Conservation (phyloP, 2,113 vertebrate species). For the Odocoileus virginianus region DNA sequence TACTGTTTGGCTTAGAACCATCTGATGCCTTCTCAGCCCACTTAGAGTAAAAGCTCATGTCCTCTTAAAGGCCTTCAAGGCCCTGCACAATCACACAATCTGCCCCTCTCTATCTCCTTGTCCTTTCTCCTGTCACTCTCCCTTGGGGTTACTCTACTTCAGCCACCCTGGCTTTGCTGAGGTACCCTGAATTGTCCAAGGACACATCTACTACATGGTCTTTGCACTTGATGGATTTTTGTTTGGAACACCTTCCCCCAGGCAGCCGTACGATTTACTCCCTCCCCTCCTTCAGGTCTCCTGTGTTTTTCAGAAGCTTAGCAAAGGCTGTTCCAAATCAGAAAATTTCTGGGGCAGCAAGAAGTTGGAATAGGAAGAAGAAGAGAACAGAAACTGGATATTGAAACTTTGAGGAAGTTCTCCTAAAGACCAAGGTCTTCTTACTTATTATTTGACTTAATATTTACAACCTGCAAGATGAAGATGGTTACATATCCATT, state of each 20-base stretch:
- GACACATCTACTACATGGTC: background rate
- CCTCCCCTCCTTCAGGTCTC: background rate
- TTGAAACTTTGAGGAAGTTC: conserved; percentile 9
- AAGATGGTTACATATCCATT: background rate
- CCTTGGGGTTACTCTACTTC: background rate
- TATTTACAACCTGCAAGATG: background rate
- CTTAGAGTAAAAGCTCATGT: background rate
- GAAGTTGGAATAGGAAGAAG: background rate
- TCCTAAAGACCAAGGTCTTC: background rate
- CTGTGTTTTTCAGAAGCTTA: background rate
- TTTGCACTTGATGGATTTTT: background rate
- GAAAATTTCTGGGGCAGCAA: background rate
- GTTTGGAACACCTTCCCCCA: background rate
- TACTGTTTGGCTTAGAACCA: background rate
- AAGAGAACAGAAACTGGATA: background rate
- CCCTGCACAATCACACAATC: background rate
- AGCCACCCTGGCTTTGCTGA: background rate
- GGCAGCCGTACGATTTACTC: background rate
- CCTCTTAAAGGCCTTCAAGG: background rate
- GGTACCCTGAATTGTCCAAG: background rate
- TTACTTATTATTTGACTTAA: background rate
- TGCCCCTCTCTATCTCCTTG: background rate
- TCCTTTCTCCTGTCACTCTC: background rate
- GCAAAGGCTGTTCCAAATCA: background rate
- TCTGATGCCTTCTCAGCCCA: background rate